Conservation (phyloP, 2,888 invertebrate genomes). For the Lordiphosa fenestrarum region DNA sequence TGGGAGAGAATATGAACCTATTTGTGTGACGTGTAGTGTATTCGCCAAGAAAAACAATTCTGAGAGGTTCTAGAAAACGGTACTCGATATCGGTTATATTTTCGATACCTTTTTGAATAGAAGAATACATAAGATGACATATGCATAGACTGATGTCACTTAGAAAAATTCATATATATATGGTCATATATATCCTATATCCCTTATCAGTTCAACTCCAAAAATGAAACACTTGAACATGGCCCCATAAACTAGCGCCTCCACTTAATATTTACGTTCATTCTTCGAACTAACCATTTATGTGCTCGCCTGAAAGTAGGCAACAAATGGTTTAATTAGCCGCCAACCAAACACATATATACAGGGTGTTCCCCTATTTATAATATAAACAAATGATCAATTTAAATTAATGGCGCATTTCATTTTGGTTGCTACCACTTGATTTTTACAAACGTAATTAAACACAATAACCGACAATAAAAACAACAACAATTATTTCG, state of each 20-base stretch:
- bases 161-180: too few relatives aligned
- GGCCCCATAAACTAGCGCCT: conserved; percentile 15
- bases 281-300: conserved; percentile 28
- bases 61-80: too few relatives aligned
- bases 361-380: conserved; percentile 34
- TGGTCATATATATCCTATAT: too few relatives aligned
- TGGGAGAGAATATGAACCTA: too few relatives aligned
- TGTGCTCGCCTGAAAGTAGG: conserved; percentile 21
- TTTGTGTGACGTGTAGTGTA: too few relatives aligned
- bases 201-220: too few relatives aligned
- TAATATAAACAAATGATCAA: conserved; percentile 54
- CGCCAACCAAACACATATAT: background rate
- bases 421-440: conserved; percentile 48
- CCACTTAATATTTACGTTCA: background rate
- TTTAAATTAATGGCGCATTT: conserved; percentile 58
- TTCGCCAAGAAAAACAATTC: too few relatives aligned
- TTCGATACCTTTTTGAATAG: too few relatives aligned
- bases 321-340: background rate
- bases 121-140: too few relatives aligned
- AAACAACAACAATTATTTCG: conserved; percentile 50
- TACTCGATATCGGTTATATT: too few relatives aligned
- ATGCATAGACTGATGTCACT: too few relatives aligned
- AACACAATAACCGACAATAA: conserved; percentile 35
- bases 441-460: conserved; percentile 65
- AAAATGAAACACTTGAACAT: too few relatives aligned